Evolutionary conservation across 1,140 invertebrate species (phyloP), one percentile per base, ranked within the genome.

Genomic region (Macrobrachium rosenbergii): DNA sequence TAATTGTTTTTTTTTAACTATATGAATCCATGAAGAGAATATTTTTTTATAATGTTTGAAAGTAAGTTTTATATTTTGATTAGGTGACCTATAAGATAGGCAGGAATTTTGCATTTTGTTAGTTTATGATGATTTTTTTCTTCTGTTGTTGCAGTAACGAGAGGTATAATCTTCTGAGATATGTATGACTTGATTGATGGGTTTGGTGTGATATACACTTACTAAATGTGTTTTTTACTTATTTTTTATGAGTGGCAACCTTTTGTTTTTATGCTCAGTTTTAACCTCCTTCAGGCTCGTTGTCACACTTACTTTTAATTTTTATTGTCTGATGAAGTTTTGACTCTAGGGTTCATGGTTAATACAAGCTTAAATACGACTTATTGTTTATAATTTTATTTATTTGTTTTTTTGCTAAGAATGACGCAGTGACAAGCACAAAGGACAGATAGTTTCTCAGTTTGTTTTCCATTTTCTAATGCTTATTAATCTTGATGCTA

Each of bases 371-470:
- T 37, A 37, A 75, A 52, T 75, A 37, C 73, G 58, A 45, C 11
- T 45, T 75, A 45, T 75, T 75, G n/a, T 52, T 82, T 82, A 67
- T 81, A 63, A 81, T 67, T 62, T 12, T 81, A 43, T 69, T 67
- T 67, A 23, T 45, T 69, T 82, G 43, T 63, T 76, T 59, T 76
- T 21, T 28, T 82, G 37, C 12, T 75, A 37, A 75, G 83, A 86
- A 86, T 86, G 84, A 87, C 84, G 45, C 78, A 87, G 43, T 87
- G 84, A 87, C 84, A 80, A 67, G 84, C 84, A 87, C 84, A 87
- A 77, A 87, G 78, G 84, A 87, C 84, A 23, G 63, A 58, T 87
- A 37, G 60, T 80, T 79, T 75, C 43, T 28, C 59, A 58, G 69
- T 52, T 60, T 59, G 52, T 10, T 73, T 43, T 75, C 43, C 7